Base-by-base conservation (phyloP, 30 jellyfish, hydroid and myxozoan genomes). In the Aurelia aurita complex sp. Pacific region DNA sequence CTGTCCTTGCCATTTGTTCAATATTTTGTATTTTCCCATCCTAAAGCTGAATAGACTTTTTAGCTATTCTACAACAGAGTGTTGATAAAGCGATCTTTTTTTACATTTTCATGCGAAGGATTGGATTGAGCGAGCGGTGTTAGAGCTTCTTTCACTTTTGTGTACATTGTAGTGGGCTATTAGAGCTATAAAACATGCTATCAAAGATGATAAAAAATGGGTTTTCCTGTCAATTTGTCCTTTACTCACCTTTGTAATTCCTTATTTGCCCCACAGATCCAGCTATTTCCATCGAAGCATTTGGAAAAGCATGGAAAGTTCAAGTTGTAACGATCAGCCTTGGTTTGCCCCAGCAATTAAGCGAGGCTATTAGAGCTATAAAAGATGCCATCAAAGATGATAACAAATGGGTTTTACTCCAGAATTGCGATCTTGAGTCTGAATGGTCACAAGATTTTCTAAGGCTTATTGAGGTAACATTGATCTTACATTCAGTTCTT, bases 401-500 rank as follows among this genome's bases (percentile, higher is more conserved):
- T 17, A 60, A 59, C 18, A 71, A 73, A 19, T 88, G 96, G 96
- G 53, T 88, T 3, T 67, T 88, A 4, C 66, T 88, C 80, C 92
- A 88, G 64, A 88, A 88, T 66, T 88, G 96, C 66, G 88, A 88
- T 75, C 81, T 88, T 67, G 91, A 67, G 33, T 60, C 57, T 15
- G 32, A 35, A 18, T 88, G 96, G 96, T 64, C 83, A 5, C 79
- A 46, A 16, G 81, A 73, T 12, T 88, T 88, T 67, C 61, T 88
- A 19, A 64, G 85, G 55, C 51, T 77, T 67, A 36, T 88, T 10
- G 89, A 77, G 87, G 96, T 88, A 61, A 17, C 83, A 10, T 4
- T 9, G 2, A 9, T 46, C 0, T 40, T 6, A 40, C 6, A 10
- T 40, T 40, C 52, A 46, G 57, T 4, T 5, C 11, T 46, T 46